phyloP scores from a whole-genome alignment of 2,888 invertebrate genomes.

The Rugalucina vietnamica region DNA sequence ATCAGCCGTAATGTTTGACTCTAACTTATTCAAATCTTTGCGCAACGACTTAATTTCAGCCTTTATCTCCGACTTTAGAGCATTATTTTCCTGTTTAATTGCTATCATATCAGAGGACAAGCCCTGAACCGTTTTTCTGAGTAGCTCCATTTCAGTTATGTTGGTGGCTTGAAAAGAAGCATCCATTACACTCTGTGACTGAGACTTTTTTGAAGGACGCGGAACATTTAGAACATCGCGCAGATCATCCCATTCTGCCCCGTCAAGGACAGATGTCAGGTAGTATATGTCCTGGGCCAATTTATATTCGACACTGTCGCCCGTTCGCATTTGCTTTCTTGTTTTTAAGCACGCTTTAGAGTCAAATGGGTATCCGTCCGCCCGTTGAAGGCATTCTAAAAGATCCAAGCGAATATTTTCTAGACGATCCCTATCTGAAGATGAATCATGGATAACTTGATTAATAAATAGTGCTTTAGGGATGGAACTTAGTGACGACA shows the following conservation, averaged over 20 bases:
- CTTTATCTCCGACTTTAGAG: neutral
- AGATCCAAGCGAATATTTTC: neutral
- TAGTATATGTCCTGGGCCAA: neutral
- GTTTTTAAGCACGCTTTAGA: neutral
- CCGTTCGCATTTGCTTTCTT: neutral
- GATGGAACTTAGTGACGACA: neutral
- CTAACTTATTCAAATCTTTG: neutral
- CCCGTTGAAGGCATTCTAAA: neutral
- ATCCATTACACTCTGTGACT: neutral
- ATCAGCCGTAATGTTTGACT: neutral
- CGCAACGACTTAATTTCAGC: neutral
- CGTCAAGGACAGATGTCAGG: neutral
- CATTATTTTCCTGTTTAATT: neutral
- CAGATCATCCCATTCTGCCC: neutral
- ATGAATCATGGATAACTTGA: neutral
- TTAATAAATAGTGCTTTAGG: neutral
- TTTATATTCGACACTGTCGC: neutral
- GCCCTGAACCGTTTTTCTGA: neutral
- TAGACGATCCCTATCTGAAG: neutral
- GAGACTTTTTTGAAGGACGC: neutral
- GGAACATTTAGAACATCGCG: neutral
- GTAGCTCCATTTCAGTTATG: neutral
- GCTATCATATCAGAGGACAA: neutral
- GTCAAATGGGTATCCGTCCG: neutral
- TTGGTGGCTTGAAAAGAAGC: neutral